Base-by-base conservation (phyloP, 92 coral and sea anemone genomes). In the Palythoa caribaeorum region DNA sequence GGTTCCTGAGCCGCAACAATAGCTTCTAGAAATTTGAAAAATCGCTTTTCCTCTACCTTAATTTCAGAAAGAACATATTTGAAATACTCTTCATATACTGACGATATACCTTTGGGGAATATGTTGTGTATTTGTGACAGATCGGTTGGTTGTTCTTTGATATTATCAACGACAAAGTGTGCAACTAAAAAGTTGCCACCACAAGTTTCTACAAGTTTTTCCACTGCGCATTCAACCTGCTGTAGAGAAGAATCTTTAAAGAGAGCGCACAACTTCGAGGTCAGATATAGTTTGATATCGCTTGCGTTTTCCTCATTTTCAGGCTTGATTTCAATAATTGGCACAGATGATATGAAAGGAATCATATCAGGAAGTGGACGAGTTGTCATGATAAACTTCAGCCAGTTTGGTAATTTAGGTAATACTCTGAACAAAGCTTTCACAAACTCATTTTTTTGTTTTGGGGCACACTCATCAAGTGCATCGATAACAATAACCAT, bases 61-160 rank as follows among this genome's bases (percentile, higher is more conserved):
- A 80, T 40, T 48, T 66, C 85, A 35, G 73, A 59, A 12, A 44
- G 73, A 40, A 80, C 73, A 62, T 54, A 19, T 80, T 38, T 63
- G 28, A 80, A 80, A 35, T 80, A 80, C 73, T 80, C 85, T 21
- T 63, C 85, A 62, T 80, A 80, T 36, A 80, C 85, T 7, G 85
- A 63, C 11, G 85, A 80, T 20, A 80, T 80, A 2, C 85, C 85
- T 80, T 63, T 38, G 9, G 85, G 85, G 60, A 80, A 80, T 51
- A 80, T 35, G 9, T 7, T 80, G 74, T 80, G 85, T 60, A 80
- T 21, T 80, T 80, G 73, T n/a, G 13, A 38, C 9, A 60, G 60
- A 54, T 62, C 85, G 0, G 39, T 20, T 51, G 5, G 38, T 44
- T 80, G 73, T 36, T 80, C 59, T 40, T n/a, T 62, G 73, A 39